A percentile compares a stretch with the other conserved stretches of the same genome.
Conservation (phyloP, 64 coral and sea anemone genomes). For the Cladopsammia gracilis region DNA sequence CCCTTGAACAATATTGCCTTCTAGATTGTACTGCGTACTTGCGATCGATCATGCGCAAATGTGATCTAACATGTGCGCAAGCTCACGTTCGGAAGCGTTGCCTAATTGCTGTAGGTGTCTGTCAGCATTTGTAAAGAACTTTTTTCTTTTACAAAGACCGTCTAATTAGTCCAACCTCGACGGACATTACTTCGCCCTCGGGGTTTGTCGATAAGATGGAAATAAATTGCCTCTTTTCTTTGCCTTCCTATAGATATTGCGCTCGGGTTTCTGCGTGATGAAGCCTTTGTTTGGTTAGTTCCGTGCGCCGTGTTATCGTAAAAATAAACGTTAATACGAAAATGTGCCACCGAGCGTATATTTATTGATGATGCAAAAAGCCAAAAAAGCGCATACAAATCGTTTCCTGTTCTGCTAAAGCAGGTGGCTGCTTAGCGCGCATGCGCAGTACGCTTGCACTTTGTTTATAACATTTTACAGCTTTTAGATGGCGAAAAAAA, state of each 20-base stretch:
- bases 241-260: neutral
- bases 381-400: constrained; percentile 1
- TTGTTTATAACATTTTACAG: constrained; percentile 28
- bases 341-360: constrained; percentile 4
- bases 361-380: constrained; percentile 35
- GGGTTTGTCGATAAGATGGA: constrained; percentile 19
- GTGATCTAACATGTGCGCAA: neutral
- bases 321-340: constrained; percentile 28
- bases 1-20: neutral
- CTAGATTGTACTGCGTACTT: neutral
- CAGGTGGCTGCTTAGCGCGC: constrained; percentile 19
- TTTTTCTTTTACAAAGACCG: neutral
- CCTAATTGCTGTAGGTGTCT: neutral
- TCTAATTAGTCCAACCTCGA: neutral
- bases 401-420: neutral
- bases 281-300: constrained; percentile 1
- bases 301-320: constrained; percentile 8
- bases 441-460: neutral
- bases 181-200: neutral
- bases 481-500: constrained; percentile 3
- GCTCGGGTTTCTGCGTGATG: neutral
- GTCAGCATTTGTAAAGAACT: neutral
- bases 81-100: constrained; percentile 3
- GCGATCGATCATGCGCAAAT: constrained; percentile 5
- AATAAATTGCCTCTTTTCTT: constrained; percentile 12